Conservation (phyloP, 2,797 vertebrate genomes). For the Morelia viridis region DNA sequence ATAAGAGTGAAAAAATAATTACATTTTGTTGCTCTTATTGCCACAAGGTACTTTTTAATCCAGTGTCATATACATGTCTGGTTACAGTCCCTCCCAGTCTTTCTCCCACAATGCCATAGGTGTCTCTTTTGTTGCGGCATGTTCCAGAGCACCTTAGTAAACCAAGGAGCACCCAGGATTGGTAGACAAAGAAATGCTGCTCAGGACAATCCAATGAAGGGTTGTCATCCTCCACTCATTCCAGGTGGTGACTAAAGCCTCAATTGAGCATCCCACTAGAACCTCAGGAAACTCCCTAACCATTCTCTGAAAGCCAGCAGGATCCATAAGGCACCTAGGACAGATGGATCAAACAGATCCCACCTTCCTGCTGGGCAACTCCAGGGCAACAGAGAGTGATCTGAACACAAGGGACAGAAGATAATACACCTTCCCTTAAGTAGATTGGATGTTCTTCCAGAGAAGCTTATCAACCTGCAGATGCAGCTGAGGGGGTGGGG, state of each 20-base stretch:
- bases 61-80: neutral
- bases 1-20: neutral
- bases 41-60: neutral
- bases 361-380: neutral
- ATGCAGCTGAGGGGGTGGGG: neutral
- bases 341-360: neutral
- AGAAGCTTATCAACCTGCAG: neutral
- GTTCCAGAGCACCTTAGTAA: neutral
- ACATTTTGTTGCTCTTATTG: neutral
- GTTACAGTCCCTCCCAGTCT: neutral
- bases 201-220: neutral
- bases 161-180: neutral
- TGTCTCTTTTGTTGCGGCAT: neutral
- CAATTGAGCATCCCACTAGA: neutral
- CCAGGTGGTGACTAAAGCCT: neutral
- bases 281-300: neutral
- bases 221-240: neutral
- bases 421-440: neutral
- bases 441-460: neutral
- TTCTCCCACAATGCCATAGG: neutral
- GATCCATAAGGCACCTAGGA: neutral
- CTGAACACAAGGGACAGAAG: neutral
- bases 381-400: neutral
- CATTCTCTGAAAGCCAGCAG: neutral
- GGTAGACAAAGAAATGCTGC: neutral